phyloP scores from a whole-genome alignment of 2,113 vertebrate genomes.

The Ursus arctos region DNA sequence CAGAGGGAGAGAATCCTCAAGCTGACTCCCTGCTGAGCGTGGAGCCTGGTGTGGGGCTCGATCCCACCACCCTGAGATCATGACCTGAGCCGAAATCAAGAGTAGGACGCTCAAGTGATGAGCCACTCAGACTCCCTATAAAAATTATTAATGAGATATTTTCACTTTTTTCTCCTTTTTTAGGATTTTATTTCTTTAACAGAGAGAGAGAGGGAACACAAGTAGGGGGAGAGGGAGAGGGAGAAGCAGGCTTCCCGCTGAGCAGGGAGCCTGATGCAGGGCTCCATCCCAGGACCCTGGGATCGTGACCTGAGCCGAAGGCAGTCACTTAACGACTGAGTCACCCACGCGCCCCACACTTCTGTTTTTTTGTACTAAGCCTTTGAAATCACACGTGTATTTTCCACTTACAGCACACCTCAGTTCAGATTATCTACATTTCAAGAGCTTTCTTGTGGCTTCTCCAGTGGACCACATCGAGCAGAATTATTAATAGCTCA shows the following conservation, averaged over 20 bases:
- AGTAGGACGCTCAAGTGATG: neutral
- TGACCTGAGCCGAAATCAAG: neutral
- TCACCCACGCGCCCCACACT: too few species aligned
- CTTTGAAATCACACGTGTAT: neutral
- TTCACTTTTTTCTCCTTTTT: neutral
- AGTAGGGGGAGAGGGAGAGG: too few species aligned
- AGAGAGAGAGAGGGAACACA: too few species aligned
- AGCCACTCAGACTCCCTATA: neutral
- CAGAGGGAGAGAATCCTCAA: neutral
- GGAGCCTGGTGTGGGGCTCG: neutral
- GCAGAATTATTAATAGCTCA: neutral
- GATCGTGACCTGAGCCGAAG: too few species aligned
- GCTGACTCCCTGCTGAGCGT: neutral
- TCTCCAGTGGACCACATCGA: rapidly evolving
- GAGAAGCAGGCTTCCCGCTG: too few species aligned
- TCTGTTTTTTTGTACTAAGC: neutral
- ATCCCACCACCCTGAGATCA: neutral
- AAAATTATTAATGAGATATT: neutral
- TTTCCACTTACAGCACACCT: neutral
- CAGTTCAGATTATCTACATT: neutral
- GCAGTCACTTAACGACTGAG: too few species aligned
- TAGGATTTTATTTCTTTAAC: too few species aligned
- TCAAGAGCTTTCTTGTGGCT: neutral
- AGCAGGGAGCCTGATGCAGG: too few species aligned
- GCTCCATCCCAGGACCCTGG: too few species aligned